Evolutionary conservation across 2,113 vertebrate genomes (phyloP).

Genomic region (Lophura nycthemera): DNA sequence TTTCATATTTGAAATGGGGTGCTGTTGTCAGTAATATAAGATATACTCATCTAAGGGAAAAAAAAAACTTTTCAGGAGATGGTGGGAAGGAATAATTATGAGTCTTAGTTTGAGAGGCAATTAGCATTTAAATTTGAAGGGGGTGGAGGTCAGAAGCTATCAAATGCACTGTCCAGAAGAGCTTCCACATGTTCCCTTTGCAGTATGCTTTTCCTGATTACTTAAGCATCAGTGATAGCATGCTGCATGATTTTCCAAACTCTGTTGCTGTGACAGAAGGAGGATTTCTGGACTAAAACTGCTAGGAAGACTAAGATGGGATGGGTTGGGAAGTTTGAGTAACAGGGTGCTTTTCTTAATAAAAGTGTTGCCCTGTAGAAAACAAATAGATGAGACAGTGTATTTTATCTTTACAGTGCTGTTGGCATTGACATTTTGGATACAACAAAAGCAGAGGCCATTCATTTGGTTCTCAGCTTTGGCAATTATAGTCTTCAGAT

Average conservation of each 20-base stretch:
- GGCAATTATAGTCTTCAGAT: slow-evolving; percentile 90
- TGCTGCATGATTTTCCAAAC: background rate
- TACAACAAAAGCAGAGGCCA: slow-evolving; percentile 81
- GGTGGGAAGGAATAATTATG: background rate
- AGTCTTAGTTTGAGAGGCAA: background rate
- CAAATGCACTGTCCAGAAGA: background rate
- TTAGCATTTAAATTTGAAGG: background rate
- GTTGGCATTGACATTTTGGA: slow-evolving; percentile 88
- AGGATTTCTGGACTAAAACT: background rate
- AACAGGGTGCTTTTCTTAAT: background rate
- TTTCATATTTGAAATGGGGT: background rate
- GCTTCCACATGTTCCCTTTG: background rate
- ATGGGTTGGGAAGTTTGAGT: background rate
- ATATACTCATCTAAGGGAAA: background rate
- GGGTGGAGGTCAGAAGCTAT: background rate
- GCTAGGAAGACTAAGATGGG: background rate
- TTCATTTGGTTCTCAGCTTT: slow-evolving; percentile 92
- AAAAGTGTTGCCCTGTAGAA: background rate
- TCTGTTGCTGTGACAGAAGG: background rate
- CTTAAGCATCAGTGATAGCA: background rate
- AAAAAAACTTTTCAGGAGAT: background rate
- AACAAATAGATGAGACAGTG: background rate
- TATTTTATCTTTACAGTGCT: slow-evolving; percentile 79
- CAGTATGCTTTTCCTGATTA: background rate
- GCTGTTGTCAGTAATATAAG: background rate